Evolutionary conservation across 92 coral and sea anemone species (phyloP).

Genomic region (Meandrina meandrites): DNA sequence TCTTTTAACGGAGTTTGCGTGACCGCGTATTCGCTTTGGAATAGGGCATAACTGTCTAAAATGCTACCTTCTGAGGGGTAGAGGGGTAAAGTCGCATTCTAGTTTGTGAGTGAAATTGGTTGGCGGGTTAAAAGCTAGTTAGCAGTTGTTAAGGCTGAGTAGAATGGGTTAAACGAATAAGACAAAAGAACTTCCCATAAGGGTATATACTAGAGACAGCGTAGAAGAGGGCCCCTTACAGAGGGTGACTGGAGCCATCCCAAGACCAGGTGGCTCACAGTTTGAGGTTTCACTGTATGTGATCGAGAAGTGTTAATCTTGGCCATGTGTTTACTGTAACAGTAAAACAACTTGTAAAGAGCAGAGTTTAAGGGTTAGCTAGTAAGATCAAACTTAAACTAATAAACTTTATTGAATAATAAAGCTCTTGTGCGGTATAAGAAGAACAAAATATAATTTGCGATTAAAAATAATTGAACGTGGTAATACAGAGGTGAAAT

Average conservation of each 20-base stretch:
- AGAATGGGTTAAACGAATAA: neutral
- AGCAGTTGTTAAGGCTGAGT: neutral
- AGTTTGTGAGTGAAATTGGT: neutral
- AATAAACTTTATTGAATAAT: neutral
- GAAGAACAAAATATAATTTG: neutral
- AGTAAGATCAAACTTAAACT: neutral
- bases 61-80: neutral
- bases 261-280: neutral
- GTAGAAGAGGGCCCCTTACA: neutral
- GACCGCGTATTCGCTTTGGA: neutral
- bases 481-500: neutral
- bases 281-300: neutral
- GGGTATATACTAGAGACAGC: neutral
- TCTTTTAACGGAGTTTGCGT: slow-evolving; percentile 2
- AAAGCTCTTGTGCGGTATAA: neutral
- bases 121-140: neutral
- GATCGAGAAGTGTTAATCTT: neutral
- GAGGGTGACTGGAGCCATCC: neutral
- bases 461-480: neutral
- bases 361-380: neutral
- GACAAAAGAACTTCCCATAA: neutral
- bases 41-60: neutral
- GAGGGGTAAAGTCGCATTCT: neutral
- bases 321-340: neutral
- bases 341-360: neutral